Evolutionary conservation across 2,113 vertebrate genomes (phyloP), one percentile per base, ranked within the genome.

Genomic region (Diadophis punctatus): DNA sequence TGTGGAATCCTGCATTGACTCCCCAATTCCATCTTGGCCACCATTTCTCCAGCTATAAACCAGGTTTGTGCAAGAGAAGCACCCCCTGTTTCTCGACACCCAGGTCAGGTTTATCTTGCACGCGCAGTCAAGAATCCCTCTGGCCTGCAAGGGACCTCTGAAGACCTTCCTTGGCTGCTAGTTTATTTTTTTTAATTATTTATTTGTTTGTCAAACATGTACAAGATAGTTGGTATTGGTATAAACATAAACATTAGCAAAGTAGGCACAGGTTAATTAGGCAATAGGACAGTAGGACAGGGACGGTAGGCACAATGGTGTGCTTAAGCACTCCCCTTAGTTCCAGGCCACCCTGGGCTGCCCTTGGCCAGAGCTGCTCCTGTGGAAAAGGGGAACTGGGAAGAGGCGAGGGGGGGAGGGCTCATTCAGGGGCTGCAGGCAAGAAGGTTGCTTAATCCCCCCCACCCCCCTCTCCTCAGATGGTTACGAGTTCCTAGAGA

Each of bases 401-500:
- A 30, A 23, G 4, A 30, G 85, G 46, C 3, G 30, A 43, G n/a
- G 18, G 1, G 74, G 1, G 74, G 39, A 34, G 43, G 39, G 18
- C 22, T 86, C 20, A 2, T 86, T 11, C 43, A 48, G 85, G 48
- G 85, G 46, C 27, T 25, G 8, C 60, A 68, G 60, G 63, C 63
- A 16, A 6, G 30, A 16, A 18, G 63, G 63, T 4, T 16, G n/a
- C 23, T 23, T 3, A 22, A 3, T 6, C 46, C 22, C 23, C 0
- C 5, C 80, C 4, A 27, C 3, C 51, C 80, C 85, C 49, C 16
- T 3, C 18, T 1, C 49, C 58, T 49, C 91, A 99, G 99, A 99
- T 8, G 99, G 99, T 93, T 99, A 95, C 55, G 98, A 99, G 92
- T 99, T 99, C 96, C 97, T 99, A 95, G 98, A 99, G 95, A 98